Evolutionary conservation across 2,888 invertebrate genomes (phyloP).

Genomic region (Julus scandinavius): DNA sequence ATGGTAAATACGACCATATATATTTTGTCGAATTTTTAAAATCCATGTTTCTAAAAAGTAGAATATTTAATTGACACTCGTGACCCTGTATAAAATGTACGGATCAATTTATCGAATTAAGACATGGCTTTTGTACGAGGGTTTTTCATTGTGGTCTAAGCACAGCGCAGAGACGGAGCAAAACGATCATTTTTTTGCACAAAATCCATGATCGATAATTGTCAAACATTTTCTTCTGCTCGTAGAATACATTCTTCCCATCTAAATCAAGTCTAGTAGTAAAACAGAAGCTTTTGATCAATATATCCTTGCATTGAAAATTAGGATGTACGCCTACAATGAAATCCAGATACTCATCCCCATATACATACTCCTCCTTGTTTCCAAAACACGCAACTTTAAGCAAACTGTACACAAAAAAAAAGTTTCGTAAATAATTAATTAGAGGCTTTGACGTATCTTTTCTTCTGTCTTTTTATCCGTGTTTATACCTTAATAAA

Average conservation of each 20-base stretch:
- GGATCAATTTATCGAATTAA: neutral
- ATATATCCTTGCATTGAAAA: neutral
- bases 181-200: neutral
- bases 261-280: neutral
- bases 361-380: neutral
- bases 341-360: too few relatives aligned
- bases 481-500: neutral
- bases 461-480: too few relatives aligned
- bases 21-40: too few relatives aligned
- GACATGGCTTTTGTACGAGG: neutral
- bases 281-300: neutral
- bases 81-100: constrained; percentile 26
- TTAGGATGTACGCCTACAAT: neutral
- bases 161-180: neutral
- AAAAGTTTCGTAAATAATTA: neutral
- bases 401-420: neutral
- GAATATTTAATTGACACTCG: neutral
- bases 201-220: constrained; percentile 24
- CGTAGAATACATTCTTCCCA: neutral
- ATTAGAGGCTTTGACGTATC: neutral
- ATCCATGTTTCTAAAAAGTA: neutral
- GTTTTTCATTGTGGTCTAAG: neutral
- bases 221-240: neutral
- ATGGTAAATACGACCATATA: too few relatives aligned
- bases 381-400: neutral